Evolutionary conservation across 2,113 vertebrate genomes (phyloP).

Genomic region (Axis porcinus): DNA sequence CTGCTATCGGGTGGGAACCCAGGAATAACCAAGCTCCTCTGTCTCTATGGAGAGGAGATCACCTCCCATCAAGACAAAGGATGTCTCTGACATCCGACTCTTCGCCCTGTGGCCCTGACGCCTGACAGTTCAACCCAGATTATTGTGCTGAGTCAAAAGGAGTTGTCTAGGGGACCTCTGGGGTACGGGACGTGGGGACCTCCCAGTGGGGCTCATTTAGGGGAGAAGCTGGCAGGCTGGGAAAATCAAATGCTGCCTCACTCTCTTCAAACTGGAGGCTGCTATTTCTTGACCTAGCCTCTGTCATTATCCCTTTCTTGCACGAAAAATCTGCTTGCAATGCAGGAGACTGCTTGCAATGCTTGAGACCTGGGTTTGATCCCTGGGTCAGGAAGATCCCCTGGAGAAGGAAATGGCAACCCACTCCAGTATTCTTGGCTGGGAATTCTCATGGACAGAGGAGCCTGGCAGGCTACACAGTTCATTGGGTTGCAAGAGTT

Average conservation of each 20-base stretch:
- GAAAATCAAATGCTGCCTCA: neutral
- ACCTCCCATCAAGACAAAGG: too few species aligned
- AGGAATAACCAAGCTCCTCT: neutral
- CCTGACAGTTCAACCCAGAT: neutral
- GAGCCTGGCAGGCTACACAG: neutral
- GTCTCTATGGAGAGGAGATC: neutral
- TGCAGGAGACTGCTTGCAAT: neutral
- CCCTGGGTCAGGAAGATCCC: neutral
- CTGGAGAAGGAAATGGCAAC: neutral
- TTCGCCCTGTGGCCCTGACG: fast-evolving
- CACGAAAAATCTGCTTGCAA: neutral
- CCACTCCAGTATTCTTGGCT: neutral
- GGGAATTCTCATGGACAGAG: neutral
- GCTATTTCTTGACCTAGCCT: neutral
- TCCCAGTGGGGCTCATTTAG: neutral
- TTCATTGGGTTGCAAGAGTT: neutral
- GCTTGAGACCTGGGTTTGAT: neutral
- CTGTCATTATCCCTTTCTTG: neutral
- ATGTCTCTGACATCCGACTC: neutral
- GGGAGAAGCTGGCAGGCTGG: neutral
- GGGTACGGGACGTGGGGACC: neutral
- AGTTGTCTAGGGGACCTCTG: neutral
- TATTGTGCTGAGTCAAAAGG: neutral
- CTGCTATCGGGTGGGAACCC: neutral
- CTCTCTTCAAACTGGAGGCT: neutral